A percentile compares a stretch with the other conserved stretches of the same genome.
Conservation (phyloP, 2,113 vertebrate species). For the Narcine bancroftii region DNA sequence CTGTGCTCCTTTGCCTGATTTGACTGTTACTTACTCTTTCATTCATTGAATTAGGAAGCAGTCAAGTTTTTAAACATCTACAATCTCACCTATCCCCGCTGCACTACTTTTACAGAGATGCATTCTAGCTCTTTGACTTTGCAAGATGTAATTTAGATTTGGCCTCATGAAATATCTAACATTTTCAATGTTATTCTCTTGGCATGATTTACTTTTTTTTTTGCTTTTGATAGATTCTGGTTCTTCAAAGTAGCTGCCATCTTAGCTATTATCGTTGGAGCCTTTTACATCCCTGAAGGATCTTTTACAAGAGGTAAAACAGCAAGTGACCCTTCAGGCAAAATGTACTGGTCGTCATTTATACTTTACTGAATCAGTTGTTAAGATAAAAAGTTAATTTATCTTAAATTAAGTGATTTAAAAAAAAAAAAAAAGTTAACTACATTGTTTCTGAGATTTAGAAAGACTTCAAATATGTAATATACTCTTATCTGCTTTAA, state of each 20-base stretch:
- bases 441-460: neutral
- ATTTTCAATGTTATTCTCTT: neutral
- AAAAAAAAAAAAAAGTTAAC: too few species aligned
- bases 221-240: slow-evolving; percentile 74
- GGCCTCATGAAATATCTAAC: neutral
- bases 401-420: neutral
- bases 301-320: slow-evolving; percentile 73
- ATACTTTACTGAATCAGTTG: neutral
- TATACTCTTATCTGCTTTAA: too few species aligned
- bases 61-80: neutral
- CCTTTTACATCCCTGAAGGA: slow-evolving; percentile 85
- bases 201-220: slow-evolving; percentile 37
- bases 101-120: neutral
- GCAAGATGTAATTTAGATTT: neutral
- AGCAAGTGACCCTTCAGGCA: slow-evolving; percentile 34
- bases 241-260: slow-evolving; percentile 83
- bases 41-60: neutral
- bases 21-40: neutral
- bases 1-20: neutral
- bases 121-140: neutral
- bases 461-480: neutral
- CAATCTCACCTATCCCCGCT: too few species aligned
- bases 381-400: neutral
- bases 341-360: neutral
- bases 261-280: slow-evolving; percentile 74